phyloP scores from a whole-genome alignment of 2,888 invertebrate genomes.

The Aphodius sticticus region DNA sequence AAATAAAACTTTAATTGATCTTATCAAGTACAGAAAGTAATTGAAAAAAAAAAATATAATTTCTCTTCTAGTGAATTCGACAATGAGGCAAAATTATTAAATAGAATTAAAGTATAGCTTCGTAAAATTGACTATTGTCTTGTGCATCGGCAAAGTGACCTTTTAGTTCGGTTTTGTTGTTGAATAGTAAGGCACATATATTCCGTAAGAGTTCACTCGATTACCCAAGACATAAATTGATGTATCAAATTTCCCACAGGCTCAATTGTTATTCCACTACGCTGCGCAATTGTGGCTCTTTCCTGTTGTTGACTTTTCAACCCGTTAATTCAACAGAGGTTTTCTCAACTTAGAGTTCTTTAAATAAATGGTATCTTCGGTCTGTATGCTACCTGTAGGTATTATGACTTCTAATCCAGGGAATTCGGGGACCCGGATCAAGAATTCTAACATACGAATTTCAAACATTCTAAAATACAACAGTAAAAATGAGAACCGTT shows the following conservation, averaged over 20 bases:
- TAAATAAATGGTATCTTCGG: too few relatives aligned
- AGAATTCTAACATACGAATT: too few relatives aligned
- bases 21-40: not conserved
- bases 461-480: too few relatives aligned
- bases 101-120: too few relatives aligned
- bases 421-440: too few relatives aligned
- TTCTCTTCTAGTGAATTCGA: not conserved
- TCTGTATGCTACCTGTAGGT: too few relatives aligned
- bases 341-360: not conserved
- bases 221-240: constrained; percentile 4
- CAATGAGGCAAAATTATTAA: too few relatives aligned
- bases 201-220: not conserved
- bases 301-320: not conserved
- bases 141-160: not conserved
- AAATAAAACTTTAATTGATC: not conserved
- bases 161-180: not conserved
- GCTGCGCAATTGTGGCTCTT: not conserved
- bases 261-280: not conserved
- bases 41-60: not conserved
- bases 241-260: not conserved
- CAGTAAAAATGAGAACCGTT: too few relatives aligned
- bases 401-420: too few relatives aligned
- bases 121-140: not conserved
- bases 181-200: not conserved
- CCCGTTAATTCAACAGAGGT: not conserved